These are phyloP conservation scores for Neolamprologus sp. DNA, from an alignment of 2,113 vertebrate species.

Conservation along the genomic window DNA sequence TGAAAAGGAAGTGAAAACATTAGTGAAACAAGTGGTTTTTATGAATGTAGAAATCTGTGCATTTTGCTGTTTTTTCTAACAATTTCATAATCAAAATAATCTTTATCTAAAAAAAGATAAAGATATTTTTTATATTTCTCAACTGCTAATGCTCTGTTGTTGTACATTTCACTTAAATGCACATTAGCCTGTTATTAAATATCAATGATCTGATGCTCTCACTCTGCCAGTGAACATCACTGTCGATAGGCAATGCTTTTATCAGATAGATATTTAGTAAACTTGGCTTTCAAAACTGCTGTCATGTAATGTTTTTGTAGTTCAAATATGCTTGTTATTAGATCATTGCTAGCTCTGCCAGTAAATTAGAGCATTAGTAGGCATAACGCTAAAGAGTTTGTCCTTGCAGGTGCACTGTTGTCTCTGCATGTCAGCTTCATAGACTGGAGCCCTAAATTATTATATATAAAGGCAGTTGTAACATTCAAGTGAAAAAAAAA, in stretches of 20 bases:
- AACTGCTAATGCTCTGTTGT: neutral
- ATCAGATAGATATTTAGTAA: neutral
- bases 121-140: neutral
- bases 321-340: neutral
- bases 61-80: neutral
- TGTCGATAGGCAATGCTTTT: neutral
- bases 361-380: neutral
- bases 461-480: neutral
- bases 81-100: neutral
- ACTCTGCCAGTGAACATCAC: neutral
- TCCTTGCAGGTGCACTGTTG: neutral
- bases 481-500: neutral
- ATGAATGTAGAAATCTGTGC: neutral
- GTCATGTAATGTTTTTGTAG: neutral
- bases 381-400: neutral
- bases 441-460: neutral
- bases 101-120: neutral
- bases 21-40: neutral
- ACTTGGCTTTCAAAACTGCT: neutral
- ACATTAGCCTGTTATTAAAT: neutral
- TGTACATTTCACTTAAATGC: neutral
- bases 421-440: neutral
- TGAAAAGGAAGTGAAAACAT: neutral
- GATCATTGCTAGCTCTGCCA: neutral
- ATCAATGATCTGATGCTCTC: neutral